Evolutionary conservation across 1,140 invertebrate species (phyloP), one percentile per base, ranked within the genome.

Genomic region (Phenacoccus solenopsis): DNA sequence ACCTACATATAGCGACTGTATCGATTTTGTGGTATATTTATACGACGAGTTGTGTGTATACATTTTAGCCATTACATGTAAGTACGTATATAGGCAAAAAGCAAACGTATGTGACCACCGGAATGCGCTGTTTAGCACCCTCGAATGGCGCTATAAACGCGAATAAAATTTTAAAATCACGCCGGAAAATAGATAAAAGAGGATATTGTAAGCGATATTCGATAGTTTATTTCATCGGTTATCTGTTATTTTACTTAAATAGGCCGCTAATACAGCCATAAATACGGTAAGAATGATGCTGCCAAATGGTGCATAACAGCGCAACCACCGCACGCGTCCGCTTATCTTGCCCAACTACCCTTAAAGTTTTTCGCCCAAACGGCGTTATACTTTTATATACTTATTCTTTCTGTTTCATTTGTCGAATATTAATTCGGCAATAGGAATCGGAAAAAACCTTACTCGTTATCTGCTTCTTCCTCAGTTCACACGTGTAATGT

Each of bases 201-300:
- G 13, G 38, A 49, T 49, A 49, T 49, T 49, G 13, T 49, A 49
- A 49, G 38, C 38, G 38, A 49, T 49, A 49, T 49, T 49, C 38
- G 38, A 49, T 49, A 49, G 38, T 49, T 49, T 49, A 49, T 49
- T 49, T 49, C 38, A n/a, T 49, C 38, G 38, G 38, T 49, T 49
- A 16, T 49, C 13, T 49, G 38, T 49, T 49, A 49, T 49, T 49
- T 49, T 49, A 49, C 38, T 49, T 49, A 49, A 49, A 49, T 49
- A 49, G 38, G 38, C 38, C 20, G 38, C 38, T 49, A 49, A 49
- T 49, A 49, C 38, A 49, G 38, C 38, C 20, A 49, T 49, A 49
- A 49, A 49, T 16, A n/a, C 5, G 13, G 16, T 49, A 49, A 49
- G 38, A 49, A 49, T 49, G 38, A 49, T 49, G 38, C 38, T 49